A percentile compares a stretch with the other conserved stretches of the same genome.
Conservation (phyloP, 2,797 vertebrate genomes). For the Ctenosaura bakeri region DNA sequence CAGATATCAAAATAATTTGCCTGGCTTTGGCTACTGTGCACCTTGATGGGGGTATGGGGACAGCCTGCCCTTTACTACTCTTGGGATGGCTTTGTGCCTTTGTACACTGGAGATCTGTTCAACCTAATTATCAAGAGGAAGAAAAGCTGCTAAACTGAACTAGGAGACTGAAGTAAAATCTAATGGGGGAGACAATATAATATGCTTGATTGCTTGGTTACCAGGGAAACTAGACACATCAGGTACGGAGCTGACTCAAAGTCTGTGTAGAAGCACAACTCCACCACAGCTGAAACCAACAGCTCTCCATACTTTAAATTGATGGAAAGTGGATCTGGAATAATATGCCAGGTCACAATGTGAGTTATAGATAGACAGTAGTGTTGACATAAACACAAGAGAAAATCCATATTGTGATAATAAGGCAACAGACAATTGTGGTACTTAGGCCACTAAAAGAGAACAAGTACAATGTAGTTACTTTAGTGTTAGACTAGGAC, state of each 20-base stretch:
- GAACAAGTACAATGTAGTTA: too few relatives aligned
- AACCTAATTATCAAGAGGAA: neutral
- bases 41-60: too few relatives aligned
- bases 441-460: too few relatives aligned
- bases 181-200: neutral
- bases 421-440: too few relatives aligned
- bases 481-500: too few relatives aligned
- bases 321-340: neutral
- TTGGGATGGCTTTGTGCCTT: neutral
- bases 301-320: neutral
- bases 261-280: neutral
- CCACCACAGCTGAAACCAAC: neutral
- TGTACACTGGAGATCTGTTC: neutral
- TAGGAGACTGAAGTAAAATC: neutral
- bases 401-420: neutral
- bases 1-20: too few relatives aligned
- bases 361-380: neutral
- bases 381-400: neutral
- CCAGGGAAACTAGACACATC: slow-evolving; percentile 23
- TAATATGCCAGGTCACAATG: neutral
- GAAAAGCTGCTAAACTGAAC: neutral
- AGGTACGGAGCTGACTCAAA: neutral
- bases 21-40: too few relatives aligned
- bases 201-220: neutral
- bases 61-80: too few relatives aligned